Evolutionary conservation across 2,888 invertebrate species (phyloP).

Genomic region (Agrypnus murinus): DNA sequence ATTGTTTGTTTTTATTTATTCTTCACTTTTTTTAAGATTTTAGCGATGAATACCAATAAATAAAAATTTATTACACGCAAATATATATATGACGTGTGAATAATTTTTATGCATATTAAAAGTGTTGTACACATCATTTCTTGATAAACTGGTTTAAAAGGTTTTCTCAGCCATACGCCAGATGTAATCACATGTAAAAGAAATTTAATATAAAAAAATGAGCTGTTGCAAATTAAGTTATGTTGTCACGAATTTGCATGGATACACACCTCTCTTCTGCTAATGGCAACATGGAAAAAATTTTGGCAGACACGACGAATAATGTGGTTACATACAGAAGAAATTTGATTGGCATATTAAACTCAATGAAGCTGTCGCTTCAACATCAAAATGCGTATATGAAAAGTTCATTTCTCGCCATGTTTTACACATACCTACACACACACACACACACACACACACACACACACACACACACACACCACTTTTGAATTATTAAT

Average conservation of each 20-base stretch:
- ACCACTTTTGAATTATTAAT: slow-evolving; percentile 57
- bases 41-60: slow-evolving; percentile 17
- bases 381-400: slow-evolving; percentile 49
- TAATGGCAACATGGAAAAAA: too few relatives aligned
- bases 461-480: too few relatives aligned
- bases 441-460: too few relatives aligned
- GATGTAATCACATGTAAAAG: slow-evolving; percentile 11
- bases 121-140: slow-evolving; percentile 24
- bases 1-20: too few relatives aligned
- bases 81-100: slow-evolving; percentile 38
- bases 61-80: slow-evolving; percentile 27
- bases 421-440: too few relatives aligned
- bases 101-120: slow-evolving; percentile 39
- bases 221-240: slow-evolving; percentile 21
- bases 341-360: slow-evolving; percentile 53
- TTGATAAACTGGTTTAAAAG: slow-evolving; percentile 28
- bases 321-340: neutral
- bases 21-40: neutral
- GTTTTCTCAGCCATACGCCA: neutral
- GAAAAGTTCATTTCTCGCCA: slow-evolving; percentile 56
- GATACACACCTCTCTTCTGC: neutral
- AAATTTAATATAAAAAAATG: slow-evolving; percentile 17
- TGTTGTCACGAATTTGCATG: slow-evolving; percentile 24
- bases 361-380: slow-evolving; percentile 54
- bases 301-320: neutral